phyloP scores from a whole-genome alignment of 2,797 vertebrate genomes.

The Sus cebifrons region DNA sequence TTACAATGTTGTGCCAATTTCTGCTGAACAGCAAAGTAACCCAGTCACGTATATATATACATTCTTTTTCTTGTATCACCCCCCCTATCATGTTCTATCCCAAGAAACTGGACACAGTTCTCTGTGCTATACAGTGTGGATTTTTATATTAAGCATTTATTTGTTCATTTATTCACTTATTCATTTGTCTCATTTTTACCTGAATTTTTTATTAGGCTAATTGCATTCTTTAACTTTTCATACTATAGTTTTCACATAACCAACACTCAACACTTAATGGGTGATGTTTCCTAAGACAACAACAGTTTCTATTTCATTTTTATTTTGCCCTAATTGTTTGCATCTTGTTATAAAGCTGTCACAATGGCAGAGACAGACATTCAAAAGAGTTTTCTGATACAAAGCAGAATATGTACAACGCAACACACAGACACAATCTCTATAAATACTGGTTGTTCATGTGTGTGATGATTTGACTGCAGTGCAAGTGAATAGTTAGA shows the following conservation, averaged over 20 bases:
- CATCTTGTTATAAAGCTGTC: neutral
- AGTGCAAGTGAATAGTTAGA: neutral
- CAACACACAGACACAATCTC: neutral
- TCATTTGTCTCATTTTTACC: neutral
- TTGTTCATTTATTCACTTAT: neutral
- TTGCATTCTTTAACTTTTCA: neutral
- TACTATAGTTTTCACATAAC: neutral
- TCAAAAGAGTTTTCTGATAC: neutral
- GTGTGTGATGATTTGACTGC: neutral
- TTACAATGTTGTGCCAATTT: too few relatives aligned
- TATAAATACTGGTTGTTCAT: neutral
- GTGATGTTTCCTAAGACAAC: neutral
- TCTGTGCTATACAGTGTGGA: too few relatives aligned
- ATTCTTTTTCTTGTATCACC: too few relatives aligned
- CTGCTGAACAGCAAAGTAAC: too few relatives aligned
- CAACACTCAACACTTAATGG: neutral
- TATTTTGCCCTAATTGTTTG: neutral
- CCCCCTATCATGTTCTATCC: too few relatives aligned
- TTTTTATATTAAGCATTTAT: neutral
- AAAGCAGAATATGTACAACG: neutral
- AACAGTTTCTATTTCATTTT: neutral
- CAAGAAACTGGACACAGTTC: too few relatives aligned
- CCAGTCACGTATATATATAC: too few relatives aligned
- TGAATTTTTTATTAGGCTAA: constrained; percentile 53
- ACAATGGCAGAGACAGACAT: neutral